These are phyloP conservation scores for Telenomus remus DNA, from an alignment of 1,140 invertebrate species.

Conservation along the genomic window DNA sequence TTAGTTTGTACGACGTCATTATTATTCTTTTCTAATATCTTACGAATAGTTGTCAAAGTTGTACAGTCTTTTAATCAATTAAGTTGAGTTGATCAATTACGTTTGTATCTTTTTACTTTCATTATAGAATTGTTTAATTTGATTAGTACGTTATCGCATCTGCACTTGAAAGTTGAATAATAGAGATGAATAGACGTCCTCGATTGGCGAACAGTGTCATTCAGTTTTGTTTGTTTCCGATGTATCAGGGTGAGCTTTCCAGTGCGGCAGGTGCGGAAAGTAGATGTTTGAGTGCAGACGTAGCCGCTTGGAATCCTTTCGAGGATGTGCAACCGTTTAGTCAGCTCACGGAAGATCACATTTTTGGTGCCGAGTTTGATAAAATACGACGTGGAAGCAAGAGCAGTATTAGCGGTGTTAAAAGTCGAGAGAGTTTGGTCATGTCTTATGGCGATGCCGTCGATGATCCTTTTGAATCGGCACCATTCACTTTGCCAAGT, in stretches of 20 bases:
- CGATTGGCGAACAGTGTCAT: too few species aligned
- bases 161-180: constrained; percentile 8
- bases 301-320: constrained; percentile 89
- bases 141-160: constrained; percentile 20
- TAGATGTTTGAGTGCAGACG: constrained; percentile 79
- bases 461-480: constrained; percentile 87
- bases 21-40: too few species aligned
- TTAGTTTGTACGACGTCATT: too few species aligned
- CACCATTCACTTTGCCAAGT: constrained; percentile 86
- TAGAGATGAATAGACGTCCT: background rate
- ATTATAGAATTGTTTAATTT: too few species aligned
- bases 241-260: constrained; percentile 72
- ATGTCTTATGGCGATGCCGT: constrained; percentile 81
- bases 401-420: constrained; percentile 87
- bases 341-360: constrained; percentile 87
- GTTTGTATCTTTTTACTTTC: too few species aligned
- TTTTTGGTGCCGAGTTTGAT: constrained; percentile 91
- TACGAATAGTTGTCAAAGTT: too few species aligned
- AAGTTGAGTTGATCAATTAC: too few species aligned
- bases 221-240: background rate
- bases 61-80: too few species aligned
- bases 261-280: constrained; percentile 71
- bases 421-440: constrained; percentile 84
- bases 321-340: constrained; percentile 83
- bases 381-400: constrained; percentile 87